phyloP scores from a whole-genome alignment of 2,797 vertebrate species.

The Cirrhinus mrigala region DNA sequence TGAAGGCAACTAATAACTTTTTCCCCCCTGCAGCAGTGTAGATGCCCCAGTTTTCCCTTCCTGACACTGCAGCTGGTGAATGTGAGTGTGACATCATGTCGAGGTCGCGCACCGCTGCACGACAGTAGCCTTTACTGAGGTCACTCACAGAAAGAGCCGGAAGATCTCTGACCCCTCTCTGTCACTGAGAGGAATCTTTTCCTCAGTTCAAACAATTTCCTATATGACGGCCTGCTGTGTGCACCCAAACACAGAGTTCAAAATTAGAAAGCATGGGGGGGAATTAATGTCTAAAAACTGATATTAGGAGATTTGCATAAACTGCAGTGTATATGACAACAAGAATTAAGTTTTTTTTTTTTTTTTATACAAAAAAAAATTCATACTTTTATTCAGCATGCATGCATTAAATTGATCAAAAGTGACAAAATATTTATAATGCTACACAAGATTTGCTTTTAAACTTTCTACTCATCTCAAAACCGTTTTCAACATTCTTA shows the following conservation, averaged over 20 bases:
- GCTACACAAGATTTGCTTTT: background rate
- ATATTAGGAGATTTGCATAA: background rate
- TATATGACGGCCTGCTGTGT: conserved; percentile 47
- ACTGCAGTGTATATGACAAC: background rate
- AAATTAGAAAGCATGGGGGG: conserved; percentile 5
- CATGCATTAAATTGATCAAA: background rate
- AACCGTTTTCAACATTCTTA: background rate
- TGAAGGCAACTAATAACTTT: background rate
- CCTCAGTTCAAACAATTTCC: conserved; percentile 47
- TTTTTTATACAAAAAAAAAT: background rate
- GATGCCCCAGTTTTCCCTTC: background rate
- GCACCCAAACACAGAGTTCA: conserved; percentile 47
- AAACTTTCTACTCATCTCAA: background rate
- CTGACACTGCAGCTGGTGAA: conserved; percentile 43
- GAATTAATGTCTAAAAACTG: background rate
- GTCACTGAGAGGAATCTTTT: conserved; percentile 58
- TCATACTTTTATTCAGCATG: background rate
- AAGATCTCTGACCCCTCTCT: conserved; percentile 59
- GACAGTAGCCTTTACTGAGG: conserved; percentile 49
- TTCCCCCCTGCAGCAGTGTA: background rate
- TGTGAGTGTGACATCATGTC: conserved; percentile 52
- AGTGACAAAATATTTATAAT: background rate
- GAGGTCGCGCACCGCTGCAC: conserved; percentile 48
- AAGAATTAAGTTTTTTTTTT: too few relatives aligned
- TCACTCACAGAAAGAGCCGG: conserved; percentile 48